These are phyloP conservation scores for Hetaerina titia DNA, from an alignment of 2,888 invertebrate genomes.

Conservation along the genomic window DNA sequence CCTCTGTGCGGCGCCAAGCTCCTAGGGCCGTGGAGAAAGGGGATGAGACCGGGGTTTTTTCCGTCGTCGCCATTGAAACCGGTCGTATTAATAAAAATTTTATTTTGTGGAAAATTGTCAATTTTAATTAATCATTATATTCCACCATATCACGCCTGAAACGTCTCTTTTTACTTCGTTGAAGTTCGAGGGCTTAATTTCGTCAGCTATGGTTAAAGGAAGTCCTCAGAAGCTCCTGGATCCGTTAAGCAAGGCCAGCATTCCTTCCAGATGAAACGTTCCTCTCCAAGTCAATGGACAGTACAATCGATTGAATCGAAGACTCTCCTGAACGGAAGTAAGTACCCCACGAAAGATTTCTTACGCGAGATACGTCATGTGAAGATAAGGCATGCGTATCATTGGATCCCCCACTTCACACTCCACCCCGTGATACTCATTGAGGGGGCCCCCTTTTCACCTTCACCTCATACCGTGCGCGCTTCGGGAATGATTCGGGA, in stretches of 20 bases:
- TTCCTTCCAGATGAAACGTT: not conserved
- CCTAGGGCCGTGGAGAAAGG: no score
- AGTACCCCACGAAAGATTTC: not conserved
- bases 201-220: not conserved
- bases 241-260: not conserved
- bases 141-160: no score
- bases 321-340: conserved; percentile 9
- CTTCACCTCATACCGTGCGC: not conserved
- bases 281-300: not conserved
- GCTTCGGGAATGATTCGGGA: no score
- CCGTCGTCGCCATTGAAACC: no score
- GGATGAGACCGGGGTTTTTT: no score
- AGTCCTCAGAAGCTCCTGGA: not conserved
- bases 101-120: no score
- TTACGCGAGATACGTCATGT: not conserved
- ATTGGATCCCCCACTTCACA: not conserved
- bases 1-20: no score
- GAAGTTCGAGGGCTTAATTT: not conserved
- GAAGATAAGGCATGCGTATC: not conserved
- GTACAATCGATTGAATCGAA: not conserved
- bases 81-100: no score
- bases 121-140: no score
- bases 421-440: not conserved
- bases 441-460: not conserved
- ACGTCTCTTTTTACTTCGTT: no score